These are phyloP conservation scores for Aphidoletes aphidimyza DNA, from an alignment of 2,888 invertebrate genomes.

Conservation along the genomic window DNA sequence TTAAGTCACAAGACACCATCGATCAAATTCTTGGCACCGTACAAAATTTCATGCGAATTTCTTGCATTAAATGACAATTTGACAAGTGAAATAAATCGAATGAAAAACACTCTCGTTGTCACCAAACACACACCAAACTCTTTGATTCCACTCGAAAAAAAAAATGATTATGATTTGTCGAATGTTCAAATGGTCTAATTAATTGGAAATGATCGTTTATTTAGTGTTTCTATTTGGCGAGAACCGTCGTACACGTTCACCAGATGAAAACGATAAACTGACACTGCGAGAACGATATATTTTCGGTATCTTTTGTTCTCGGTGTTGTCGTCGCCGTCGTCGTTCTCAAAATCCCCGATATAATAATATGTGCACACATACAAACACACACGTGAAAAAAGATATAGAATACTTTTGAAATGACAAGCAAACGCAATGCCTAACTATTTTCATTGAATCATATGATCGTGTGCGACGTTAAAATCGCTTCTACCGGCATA, in stretches of 20 bases:
- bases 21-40: neutral
- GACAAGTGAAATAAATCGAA: neutral
- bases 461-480: constrained; percentile 4
- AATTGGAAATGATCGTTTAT: constrained; percentile 27
- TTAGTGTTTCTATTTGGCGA: neutral
- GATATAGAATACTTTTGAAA: neutral
- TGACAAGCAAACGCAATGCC: neutral
- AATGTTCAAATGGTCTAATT: neutral
- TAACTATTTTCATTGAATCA: no score
- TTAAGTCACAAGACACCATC: neutral
- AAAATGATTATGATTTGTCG: neutral
- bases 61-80: neutral
- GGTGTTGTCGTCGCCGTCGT: neutral
- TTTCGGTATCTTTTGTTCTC: constrained; percentile 22
- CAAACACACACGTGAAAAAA: neutral
- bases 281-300: neutral
- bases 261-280: neutral
- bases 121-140: no score
- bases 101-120: constrained; percentile 4
- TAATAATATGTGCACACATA: constrained; percentile 12
- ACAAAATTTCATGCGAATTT: neutral
- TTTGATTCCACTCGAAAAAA: neutral
- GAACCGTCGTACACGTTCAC: neutral
- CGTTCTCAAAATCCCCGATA: no score
- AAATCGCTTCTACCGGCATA: neutral